Evolutionary conservation across 2,113 vertebrate species (phyloP).

Genomic region (Vidua macroura): DNA sequence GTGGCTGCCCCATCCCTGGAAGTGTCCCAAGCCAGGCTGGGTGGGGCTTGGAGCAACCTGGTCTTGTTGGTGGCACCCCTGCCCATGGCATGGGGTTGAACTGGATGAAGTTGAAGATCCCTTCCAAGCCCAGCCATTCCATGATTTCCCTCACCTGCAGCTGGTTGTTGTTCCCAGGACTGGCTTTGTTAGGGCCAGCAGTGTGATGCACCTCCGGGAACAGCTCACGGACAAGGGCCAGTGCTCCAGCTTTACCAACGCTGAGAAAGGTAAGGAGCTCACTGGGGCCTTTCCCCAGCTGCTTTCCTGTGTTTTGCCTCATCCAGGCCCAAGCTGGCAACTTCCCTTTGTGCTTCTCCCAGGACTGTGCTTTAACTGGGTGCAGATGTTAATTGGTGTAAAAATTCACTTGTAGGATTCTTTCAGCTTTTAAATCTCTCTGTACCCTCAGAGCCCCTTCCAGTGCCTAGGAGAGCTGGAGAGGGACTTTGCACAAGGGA

Average conservation of each 20-base stretch:
- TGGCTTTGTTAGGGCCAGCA: conserved; percentile 79
- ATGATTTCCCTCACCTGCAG: background rate
- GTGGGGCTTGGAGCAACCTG: background rate
- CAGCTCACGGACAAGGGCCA: conserved; percentile 81
- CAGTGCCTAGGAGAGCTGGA: background rate
- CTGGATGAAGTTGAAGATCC: background rate
- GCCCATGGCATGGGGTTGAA: background rate
- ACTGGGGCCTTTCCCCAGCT: background rate
- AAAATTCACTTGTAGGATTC: background rate
- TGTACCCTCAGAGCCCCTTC: background rate
- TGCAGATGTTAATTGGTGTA: fast-evolving
- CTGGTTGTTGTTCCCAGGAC: conserved; percentile 61
- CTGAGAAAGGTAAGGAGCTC: conserved; percentile 81
- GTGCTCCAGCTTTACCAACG: conserved; percentile 83
- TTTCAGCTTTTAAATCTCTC: background rate
- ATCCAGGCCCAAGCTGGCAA: background rate
- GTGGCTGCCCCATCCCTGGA: background rate
- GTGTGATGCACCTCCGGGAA: conserved; percentile 85
- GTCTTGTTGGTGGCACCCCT: background rate
- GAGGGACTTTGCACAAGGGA: fast-evolving
- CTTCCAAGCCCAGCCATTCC: background rate
- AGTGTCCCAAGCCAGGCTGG: background rate
- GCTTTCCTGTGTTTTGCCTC: background rate
- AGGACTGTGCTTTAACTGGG: background rate
- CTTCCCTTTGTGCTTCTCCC: background rate